Percentiles rank a stretch among this genome's conserved stretches.
These are phyloP conservation scores for Opisthocomus hoazin DNA, from an alignment of 2,113 vertebrate genomes.

Conservation along the genomic window DNA sequence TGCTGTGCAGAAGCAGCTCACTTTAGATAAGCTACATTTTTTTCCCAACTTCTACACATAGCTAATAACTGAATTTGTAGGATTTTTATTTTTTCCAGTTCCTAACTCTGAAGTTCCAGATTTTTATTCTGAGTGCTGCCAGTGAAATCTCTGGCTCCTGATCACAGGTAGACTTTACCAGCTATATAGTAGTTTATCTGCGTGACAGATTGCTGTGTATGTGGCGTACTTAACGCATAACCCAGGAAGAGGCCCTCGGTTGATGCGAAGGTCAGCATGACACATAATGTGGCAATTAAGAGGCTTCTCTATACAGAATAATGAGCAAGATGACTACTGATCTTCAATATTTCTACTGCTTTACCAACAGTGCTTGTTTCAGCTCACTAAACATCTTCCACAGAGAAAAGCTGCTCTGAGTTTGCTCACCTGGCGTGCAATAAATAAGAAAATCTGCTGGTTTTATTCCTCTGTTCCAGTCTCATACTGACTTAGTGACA, in stretches of 20 bases:
- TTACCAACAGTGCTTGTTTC: background rate
- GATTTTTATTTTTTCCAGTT: background rate
- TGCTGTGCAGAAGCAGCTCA: background rate
- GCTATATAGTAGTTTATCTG: background rate
- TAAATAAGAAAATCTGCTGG: background rate
- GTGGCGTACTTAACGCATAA: background rate
- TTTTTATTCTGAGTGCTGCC: background rate
- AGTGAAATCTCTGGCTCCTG: background rate
- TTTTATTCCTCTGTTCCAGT: background rate
- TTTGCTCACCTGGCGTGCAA: background rate
- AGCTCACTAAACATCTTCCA: background rate
- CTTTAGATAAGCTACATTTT: background rate
- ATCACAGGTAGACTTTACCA: background rate
- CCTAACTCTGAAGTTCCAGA: background rate
- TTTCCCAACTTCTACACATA: background rate
- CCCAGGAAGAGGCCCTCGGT: background rate
- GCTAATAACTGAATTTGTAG: background rate
- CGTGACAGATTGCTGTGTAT: background rate
- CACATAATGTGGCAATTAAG: background rate
- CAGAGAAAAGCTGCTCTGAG: background rate
- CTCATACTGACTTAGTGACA: background rate
- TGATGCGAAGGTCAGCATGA: background rate
- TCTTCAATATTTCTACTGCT: background rate
- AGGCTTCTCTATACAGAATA: background rate
- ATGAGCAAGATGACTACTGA: background rate